Evolutionary conservation across 2,888 invertebrate genomes (phyloP), one percentile per base, ranked within the genome.

Genomic region (Nemapogon koenigi): DNA sequence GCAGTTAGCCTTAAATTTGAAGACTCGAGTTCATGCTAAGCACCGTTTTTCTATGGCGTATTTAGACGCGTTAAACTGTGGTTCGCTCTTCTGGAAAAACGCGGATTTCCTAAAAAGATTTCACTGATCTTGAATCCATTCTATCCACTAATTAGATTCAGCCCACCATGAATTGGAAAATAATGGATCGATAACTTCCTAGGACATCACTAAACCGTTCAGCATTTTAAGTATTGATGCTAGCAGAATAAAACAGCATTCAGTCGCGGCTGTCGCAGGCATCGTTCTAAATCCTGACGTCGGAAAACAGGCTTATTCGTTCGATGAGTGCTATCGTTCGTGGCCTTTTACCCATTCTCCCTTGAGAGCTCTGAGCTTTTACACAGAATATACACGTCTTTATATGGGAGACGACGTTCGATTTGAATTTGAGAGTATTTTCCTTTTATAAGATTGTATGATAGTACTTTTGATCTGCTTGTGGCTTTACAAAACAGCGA

Each of bases 271-370:
- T 63, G 72, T 69, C 67, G 64, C 71, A 50, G 31, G 16, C 31
- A 31, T 31, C 31, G 28, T n/a, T 11, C 19, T 33, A 19, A 76
- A 70, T 72, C 73, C 57, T 58, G 57, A 53, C 65, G 71, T 63
- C 67, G 73, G 69, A 69, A 78, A 78, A 76, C 78, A 76, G 62
- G 78, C 78, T 78, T 78, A 78, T 73, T 73, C 72, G 61, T 59
- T 54, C 69, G 69, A 72, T 72, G 73, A 72, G 73, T 72, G 72
- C 69, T 70, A 66, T 66, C 61, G 59, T 53, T 61, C 59, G 53
- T 61, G 68, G 69, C 69, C 71, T 70, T 64, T 68, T 60, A 65
- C 40, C 56, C 52, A 46, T 33, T 53, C 57, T 65, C 71, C 69
- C 65, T 52, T 50, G 68, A 71, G 72, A 65, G 62, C 61, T 65